Base-by-base conservation (phyloP, 2,797 vertebrate species). In the Todus mexicanus region DNA sequence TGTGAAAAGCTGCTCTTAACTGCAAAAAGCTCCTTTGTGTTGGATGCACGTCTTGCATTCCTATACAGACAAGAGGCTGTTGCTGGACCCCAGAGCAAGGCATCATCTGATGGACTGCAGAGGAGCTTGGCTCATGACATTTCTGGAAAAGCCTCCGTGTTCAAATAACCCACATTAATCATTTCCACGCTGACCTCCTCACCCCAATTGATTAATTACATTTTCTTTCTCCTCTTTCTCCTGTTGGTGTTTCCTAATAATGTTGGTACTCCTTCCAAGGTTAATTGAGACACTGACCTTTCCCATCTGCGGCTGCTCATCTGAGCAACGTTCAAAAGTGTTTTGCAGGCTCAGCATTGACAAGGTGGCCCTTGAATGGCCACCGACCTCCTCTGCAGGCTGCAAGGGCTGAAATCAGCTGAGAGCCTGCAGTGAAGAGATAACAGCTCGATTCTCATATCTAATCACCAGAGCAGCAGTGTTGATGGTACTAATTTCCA, bases 211-310 rank as follows among this genome's bases (percentile, higher is more conserved):
- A 97, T 96, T 96, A 96, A 97, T 96, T 96, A 92, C 86, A 87
- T 96, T 97, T 97, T 89, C 81, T 92, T 92, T 83, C 74, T 61
- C 83, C 84, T 77, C 74, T 89, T 89, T 87, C 81, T 91, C 54
- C 95, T 95, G 91, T 84, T 66, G 22, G 7, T 77, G 81, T 91
- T 96, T 95, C 92, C 95, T 96, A 94, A 88, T 96, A 92, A 95
- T 48, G 80, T 84, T 88, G 74, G 84, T 92, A 84, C 91, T 95
- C 92, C 95, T 96, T 96, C 95, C 93, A 89, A 94, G 97, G 97
- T 97, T 98, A 98, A 98, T 97, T 97, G 97, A 96, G 96, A 97
- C 80, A 73, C 37, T 96, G 96, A 96, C 96, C 97, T 97, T 96
- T 94, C 91, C 74, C 92, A 93, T 96, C 89, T 93, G 78, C 48